phyloP scores from a whole-genome alignment of 2,113 vertebrate genomes.

The Ardeotis arabs region DNA sequence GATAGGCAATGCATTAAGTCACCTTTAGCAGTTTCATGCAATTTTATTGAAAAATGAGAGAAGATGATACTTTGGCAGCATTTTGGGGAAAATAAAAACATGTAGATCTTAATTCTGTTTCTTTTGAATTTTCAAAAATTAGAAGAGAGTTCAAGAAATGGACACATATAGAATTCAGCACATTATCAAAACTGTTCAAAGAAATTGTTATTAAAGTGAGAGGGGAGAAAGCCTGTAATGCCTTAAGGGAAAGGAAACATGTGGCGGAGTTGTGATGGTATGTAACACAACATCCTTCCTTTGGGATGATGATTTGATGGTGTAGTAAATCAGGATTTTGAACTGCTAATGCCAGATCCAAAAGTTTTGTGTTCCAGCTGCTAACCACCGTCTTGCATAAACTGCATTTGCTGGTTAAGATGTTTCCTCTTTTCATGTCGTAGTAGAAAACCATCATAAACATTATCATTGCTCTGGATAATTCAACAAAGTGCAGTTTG shows the following conservation, averaged over 20 bases:
- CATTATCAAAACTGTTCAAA: background rate
- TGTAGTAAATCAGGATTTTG: background rate
- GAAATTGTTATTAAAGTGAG: background rate
- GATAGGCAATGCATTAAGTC: background rate
- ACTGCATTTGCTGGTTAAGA: background rate
- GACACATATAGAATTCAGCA: background rate
- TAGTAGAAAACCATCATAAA: background rate
- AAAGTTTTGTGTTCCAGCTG: background rate
- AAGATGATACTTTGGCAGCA: background rate
- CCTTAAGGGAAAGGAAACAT: background rate
- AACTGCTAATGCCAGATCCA: background rate
- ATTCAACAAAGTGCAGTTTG: background rate
- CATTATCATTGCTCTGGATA: background rate
- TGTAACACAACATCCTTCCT: background rate
- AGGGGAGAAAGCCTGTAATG: background rate
- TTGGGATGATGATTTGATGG: background rate
- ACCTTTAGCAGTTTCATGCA: background rate
- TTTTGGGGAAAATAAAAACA: background rate
- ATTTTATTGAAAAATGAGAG: background rate
- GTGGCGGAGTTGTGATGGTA: background rate
- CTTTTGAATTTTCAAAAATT: background rate
- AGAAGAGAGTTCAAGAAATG: background rate
- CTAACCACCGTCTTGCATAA: background rate
- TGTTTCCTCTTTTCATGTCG: background rate
- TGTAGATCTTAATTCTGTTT: background rate